Conservation (phyloP, 2,113 vertebrate genomes). For the Cyprinodon brontotheroides region DNA sequence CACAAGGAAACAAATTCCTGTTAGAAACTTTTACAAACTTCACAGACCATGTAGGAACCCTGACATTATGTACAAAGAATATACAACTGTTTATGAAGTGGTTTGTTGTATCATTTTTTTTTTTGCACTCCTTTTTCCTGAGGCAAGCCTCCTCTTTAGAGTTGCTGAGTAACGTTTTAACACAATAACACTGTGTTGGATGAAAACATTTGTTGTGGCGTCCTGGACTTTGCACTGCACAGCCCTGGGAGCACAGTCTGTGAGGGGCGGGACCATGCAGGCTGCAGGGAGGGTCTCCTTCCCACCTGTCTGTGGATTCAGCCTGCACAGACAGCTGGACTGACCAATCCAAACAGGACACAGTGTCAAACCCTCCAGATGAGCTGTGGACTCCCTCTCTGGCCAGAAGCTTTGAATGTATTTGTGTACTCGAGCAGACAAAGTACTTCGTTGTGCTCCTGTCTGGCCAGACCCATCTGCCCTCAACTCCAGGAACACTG, state of each 20-base stretch:
- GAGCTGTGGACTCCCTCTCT: slow-evolving; percentile 16
- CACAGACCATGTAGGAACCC: not conserved
- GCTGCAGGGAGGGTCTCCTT: slow-evolving; percentile 7
- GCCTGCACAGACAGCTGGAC: slow-evolving; percentile 12
- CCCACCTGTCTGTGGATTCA: slow-evolving; percentile 35
- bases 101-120: slow-evolving; percentile 67
- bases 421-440: slow-evolving; percentile 43
- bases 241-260: slow-evolving; percentile 26
- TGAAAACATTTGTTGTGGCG: slow-evolving; percentile 19
- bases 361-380: slow-evolving; percentile 5
- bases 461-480: slow-evolving; percentile 33
- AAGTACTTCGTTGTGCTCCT: slow-evolving; percentile 29
- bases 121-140: slow-evolving; percentile 15
- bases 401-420: slow-evolving; percentile 69
- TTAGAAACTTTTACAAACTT: not conserved
- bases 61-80: slow-evolving; percentile 63
- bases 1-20: not conserved
- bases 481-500: slow-evolving; percentile 52
- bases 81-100: slow-evolving; percentile 71
- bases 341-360: slow-evolving; percentile 12
- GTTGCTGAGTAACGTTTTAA: slow-evolving; percentile 49
- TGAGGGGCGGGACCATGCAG: slow-evolving; percentile 23
- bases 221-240: slow-evolving; percentile 22
- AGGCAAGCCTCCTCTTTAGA: slow-evolving; percentile 18
- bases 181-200: slow-evolving; percentile 37